Evolutionary conservation across 1,140 invertebrate species (phyloP), one percentile per base, ranked within the genome.

Genomic region (Pseudomyrmex pallidus): DNA sequence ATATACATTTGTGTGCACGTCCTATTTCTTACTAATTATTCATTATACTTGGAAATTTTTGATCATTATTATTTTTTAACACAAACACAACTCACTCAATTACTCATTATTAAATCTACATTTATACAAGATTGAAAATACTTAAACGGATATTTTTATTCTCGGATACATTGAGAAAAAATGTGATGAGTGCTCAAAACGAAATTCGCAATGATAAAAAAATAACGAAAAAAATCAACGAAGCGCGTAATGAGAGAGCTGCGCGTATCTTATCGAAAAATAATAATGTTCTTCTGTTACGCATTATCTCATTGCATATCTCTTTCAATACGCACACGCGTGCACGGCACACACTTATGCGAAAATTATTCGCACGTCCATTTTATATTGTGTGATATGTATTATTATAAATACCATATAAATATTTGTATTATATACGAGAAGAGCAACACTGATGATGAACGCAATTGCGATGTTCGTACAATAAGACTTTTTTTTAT

Each of bases 401-500:
- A 77, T 2, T 54, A 35, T 66, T 66, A 67, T 70, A 87, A 61
- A 80, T 86, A 76, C 52, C 0, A 68, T 85, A 77, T 87, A 87
- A 50, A 67, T 85, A 87, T 57, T 54, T 87, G 50, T 85, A 84
- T 82, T 35, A 80, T 90, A 85, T 87, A 66, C 12, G 56, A 74
- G 35, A 35, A 35, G 35, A 80, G 57, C 61, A 74, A 87, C 83
- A 74, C 17, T 72, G 76, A 85, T 80, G 54, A 82, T 80, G 54
- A 82, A 35, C 72, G 17, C 46, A 67, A 72, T 59, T 76, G 63
- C 78, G 57, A 83, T 57, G 78, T 77, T 88, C 87, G 70, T 83
- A 83, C 85, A 64, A 83, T 84, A 89, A 90, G 86, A 89, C 74
- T 89, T 89, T 90, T 90, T 86, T 91, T 88, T 90, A 90, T 88